Base-by-base conservation (phyloP, 2,113 vertebrate species). In the Toxotes chatareus region DNA sequence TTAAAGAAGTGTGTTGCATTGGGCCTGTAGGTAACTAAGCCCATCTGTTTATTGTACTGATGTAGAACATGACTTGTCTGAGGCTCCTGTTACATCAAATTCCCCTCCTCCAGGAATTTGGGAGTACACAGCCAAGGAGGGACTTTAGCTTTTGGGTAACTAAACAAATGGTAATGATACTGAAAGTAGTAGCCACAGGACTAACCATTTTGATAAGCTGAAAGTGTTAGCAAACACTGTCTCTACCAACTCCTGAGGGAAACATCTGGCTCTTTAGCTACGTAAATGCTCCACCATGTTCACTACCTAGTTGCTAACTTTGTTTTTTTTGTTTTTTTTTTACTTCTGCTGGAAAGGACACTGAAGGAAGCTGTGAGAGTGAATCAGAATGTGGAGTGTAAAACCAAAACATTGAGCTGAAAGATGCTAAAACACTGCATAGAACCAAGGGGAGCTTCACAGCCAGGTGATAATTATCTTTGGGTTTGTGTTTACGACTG, bases 381-480 rank as follows among this genome's bases (percentile, higher is more conserved):
- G 23, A 70, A 57, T 69, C 14, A 60, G 53, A 31, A 42, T 38
- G 17, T 7, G 19, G 6, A 32, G 16, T 1, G 14, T 57, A 21
- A 38, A 53, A 64, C 27, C 32, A 40, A 71, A 72, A 78, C 61
- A 46, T 19, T 38, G 40, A 57, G 60, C 59, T 10, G 21, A 36
- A 44, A 71, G 49, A 34, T 4, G 16, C 10, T 36, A 14, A 49
- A 36, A 74, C 1, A 8, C 19, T 47, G 32, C 19, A 19, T 10
- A n/a, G 7, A 9, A 21, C 21, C 3, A 9, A 53, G 21, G 2
- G 19, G 47, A 17, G 47, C 47, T 49, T 5, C 16, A 7, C 49
- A 65, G 36, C 32, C 11, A 62, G 36, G 34, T 63, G 36, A 21
- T 11, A 27, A 4, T 38, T 38, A 17, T 4, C 17, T 5, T 6